Evolutionary conservation across 92 coral and sea anemone genomes (phyloP), one percentile per base, ranked within the genome.

Genomic region (Actinernus sp.): DNA sequence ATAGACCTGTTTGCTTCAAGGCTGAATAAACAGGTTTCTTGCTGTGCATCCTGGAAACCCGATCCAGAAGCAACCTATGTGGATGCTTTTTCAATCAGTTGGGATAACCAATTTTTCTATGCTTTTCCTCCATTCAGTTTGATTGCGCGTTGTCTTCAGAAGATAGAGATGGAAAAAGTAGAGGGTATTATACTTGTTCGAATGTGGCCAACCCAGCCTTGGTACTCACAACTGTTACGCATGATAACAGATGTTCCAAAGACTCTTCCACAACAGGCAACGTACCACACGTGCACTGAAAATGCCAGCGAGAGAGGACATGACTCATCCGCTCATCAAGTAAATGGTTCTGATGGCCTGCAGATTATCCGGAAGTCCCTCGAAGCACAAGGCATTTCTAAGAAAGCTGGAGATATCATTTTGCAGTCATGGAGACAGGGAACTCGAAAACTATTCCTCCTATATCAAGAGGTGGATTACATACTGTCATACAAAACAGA

Each of bases 21-120:
- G 49, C 63, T 70, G 26, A 79, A 79, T 31, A 20, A 12, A 0
- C 72, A 71, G 20, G 63, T 79, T 3, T 12, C 72, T 50, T 29
- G 71, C 32, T 79, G 59, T 59, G 66, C 58, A 49, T 78, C 79
- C 62, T 78, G 79, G 72, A 69, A 49, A 38, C 86, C 86, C 18
- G 86, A 79, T 21, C 73, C 81, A 17, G 65, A 13, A 14, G 87
- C 81, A 28, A 60, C 80, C 37, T 80, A 38, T 71, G 66, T 71
- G 0, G 51, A 80, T 71, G 81, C 81, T 31, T 71, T 80, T 18
- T 53, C 53, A 2, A 30, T 80, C 26, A 72, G 33, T 1, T 80
- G 87, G 81, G 7, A 54, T 1, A 55, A 61, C 0, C 31, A 59
- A 17, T 50, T 48, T 27, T 79, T 70, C 28, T 25, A 57, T 59